Evolutionary conservation across 1,140 invertebrate species (phyloP), one percentile per base, ranked within the genome.

Genomic region (Tigriopus japonicus): DNA sequence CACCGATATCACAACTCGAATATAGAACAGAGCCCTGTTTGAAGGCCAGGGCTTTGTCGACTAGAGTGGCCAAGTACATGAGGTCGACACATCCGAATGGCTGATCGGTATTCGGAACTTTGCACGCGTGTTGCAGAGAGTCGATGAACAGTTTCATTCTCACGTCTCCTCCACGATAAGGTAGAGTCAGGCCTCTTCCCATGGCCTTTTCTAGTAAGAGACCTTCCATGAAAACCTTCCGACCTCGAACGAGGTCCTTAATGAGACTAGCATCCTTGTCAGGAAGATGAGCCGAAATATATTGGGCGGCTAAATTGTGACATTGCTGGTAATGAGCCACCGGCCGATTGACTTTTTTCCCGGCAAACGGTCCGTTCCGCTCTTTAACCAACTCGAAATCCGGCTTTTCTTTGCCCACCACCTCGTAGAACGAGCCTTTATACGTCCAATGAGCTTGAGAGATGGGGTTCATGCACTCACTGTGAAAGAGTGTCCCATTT

Each of bases 121-220:
- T 58, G 56, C 56, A 58, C 10, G 56, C 56, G 40, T 58, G 56
- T 23, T 58, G 28, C n/a, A 58, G 56, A n/a, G 56, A 58, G 21
- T 58, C 56, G 24, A 58, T 28, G 40, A 58, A 58, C n/a, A n/a
- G 12, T 41, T 42, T 58, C 56, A 58, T 58, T 15, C 42, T 58
- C 12, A 58, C 56, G 42, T 42, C 40, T 7, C 56, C 56, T 40
- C 56, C 56, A 2, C 17, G 17, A 41, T 41, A 28, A 14, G 56
- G 56, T 10, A 35, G 15, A 7, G 56, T 58, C n/a, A 58, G 35
- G 15, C 56, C 56, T 17, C 56, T 23, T 41, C 42, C 56, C 28
- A 41, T 35, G 56, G 24, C 28, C 42, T 58, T 58, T 49, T 49
- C 45, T 12, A 15, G 12, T 3, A 49, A 12, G 5, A 49, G 45